phyloP scores from a whole-genome alignment of 2,113 vertebrate species.

The Elephantulus edwardii region DNA sequence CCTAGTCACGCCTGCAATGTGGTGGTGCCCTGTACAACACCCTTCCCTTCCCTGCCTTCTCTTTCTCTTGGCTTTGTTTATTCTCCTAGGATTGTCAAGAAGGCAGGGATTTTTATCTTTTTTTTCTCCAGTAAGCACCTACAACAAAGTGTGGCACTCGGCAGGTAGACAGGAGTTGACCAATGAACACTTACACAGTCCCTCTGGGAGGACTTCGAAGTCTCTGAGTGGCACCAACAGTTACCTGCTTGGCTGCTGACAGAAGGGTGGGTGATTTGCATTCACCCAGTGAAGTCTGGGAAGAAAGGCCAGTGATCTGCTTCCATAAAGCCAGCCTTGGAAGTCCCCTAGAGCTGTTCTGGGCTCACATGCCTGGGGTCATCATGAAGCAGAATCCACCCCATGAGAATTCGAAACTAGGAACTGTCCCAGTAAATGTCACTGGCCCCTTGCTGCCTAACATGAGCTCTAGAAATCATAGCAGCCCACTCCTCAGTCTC shows the following conservation, averaged over 20 bases:
- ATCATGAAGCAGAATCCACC: not conserved
- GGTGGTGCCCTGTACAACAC: accelerated
- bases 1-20: not conserved
- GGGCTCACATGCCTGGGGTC: not conserved
- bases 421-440: not conserved
- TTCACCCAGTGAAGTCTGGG: not conserved
- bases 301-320: not conserved
- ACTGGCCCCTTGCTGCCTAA: not conserved
- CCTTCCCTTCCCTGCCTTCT: too few relatives aligned
- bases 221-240: not conserved
- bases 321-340: not conserved
- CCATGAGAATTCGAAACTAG: not conserved
- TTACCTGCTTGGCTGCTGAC: not conserved
- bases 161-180: too few relatives aligned
- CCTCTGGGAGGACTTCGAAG: not conserved
- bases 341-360: not conserved
- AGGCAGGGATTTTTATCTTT: accelerated
- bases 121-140: not conserved
- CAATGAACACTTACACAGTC: not conserved
- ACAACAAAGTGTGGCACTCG: accelerated
- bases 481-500: accelerated
- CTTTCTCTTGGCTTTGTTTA: too few relatives aligned
- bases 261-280: not conserved
- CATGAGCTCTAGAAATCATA: not conserved
- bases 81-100: accelerated